Evolutionary conservation across 2,888 invertebrate genomes (phyloP).

Genomic region (Orthonevra nobilis): DNA sequence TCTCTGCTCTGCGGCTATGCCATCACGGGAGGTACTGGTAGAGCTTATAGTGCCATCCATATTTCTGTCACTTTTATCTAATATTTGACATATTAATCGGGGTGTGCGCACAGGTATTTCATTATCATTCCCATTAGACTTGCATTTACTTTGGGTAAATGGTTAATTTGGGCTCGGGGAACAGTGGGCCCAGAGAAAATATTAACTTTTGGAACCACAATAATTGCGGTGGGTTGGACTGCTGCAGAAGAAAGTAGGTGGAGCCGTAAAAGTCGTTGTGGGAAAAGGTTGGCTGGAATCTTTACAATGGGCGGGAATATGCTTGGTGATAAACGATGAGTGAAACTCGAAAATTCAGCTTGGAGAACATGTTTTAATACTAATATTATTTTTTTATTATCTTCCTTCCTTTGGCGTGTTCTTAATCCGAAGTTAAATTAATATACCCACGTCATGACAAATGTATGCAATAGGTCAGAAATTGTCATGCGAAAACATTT

Average conservation of each 20-base stretch:
- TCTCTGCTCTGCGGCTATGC: not conserved
- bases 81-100: conserved; percentile 62
- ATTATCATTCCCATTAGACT: conserved; percentile 28
- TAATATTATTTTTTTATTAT: too few relatives aligned
- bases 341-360: too few relatives aligned
- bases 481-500: too few relatives aligned
- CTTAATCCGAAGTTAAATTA: too few relatives aligned
- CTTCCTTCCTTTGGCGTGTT: too few relatives aligned
- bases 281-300: too few relatives aligned
- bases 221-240: not conserved
- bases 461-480: too few relatives aligned
- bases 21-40: conserved; percentile 12
- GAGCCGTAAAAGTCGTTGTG: conserved; percentile 13
- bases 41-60: conserved; percentile 46
- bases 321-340: too few relatives aligned
- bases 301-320: too few relatives aligned
- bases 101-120: conserved; percentile 33
- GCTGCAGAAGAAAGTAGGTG: conserved; percentile 9
- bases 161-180: conserved; percentile 5
- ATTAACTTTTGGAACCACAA: conserved; percentile 19
- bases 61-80: conserved; percentile 55
- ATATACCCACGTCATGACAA: too few relatives aligned
- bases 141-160: conserved; percentile 14
- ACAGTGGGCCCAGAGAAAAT: conserved; percentile 8
- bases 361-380: too few relatives aligned